phyloP scores from a whole-genome alignment of 2,888 invertebrate genomes.

The Brenthis hecate region DNA sequence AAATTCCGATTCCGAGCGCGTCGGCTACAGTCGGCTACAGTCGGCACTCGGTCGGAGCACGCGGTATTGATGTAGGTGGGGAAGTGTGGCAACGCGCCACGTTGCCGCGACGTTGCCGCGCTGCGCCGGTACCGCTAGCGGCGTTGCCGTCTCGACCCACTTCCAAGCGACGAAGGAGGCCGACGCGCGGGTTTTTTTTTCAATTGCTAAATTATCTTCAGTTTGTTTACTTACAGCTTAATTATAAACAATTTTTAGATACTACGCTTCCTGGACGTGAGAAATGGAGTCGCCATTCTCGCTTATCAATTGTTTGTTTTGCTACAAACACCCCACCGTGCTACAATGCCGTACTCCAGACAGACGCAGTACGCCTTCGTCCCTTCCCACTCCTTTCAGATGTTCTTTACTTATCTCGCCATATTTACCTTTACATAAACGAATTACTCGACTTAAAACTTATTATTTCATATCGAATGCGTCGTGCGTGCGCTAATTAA shows the following conservation, averaged over 20 bases:
- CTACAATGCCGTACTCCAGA: too few relatives aligned
- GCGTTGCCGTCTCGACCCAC: slow-evolving; percentile 64
- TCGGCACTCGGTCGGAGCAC: slow-evolving; percentile 28
- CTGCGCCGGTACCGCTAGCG: slow-evolving; percentile 60
- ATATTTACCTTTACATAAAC: too few relatives aligned
- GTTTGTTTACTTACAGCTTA: slow-evolving; percentile 51
- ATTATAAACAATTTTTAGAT: slow-evolving; percentile 45
- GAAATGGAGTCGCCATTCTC: background rate
- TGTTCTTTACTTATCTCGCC: too few relatives aligned
- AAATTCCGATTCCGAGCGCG: slow-evolving; percentile 35
- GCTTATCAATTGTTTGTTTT: too few relatives aligned
- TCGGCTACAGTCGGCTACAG: background rate
- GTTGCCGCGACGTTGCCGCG: slow-evolving; percentile 69
- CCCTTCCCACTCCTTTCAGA: too few relatives aligned
- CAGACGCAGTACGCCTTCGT: too few relatives aligned
- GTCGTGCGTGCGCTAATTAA: too few relatives aligned
- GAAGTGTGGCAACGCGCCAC: slow-evolving; percentile 45
- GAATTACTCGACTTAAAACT: too few relatives aligned
- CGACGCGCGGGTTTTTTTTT: slow-evolving; percentile 53
- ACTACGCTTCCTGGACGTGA: slow-evolving; percentile 9
- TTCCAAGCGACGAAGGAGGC: slow-evolving; percentile 42
- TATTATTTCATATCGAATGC: too few relatives aligned
- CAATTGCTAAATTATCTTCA: slow-evolving; percentile 58
- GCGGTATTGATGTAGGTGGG: slow-evolving; percentile 43
- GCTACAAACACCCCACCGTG: too few relatives aligned